A percentile compares a stretch with the other conserved stretches of the same genome.
Conservation (phyloP, 2,113 vertebrate species). For the Perccottus glenii region DNA sequence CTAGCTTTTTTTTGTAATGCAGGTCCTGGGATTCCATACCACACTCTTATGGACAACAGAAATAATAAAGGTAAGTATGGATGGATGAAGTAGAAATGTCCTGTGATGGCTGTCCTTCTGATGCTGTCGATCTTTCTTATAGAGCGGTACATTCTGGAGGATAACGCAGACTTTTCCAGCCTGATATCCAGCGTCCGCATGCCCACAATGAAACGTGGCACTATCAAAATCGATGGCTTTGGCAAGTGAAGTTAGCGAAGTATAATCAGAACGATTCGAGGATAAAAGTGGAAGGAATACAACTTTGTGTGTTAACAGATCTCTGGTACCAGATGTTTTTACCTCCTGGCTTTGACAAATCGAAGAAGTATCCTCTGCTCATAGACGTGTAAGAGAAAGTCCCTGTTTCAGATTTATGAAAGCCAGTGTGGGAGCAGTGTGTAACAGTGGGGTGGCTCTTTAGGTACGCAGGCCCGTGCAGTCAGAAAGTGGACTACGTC, state of each 20-base stretch:
- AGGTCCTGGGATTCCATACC: constrained; percentile 89
- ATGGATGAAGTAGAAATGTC: background rate
- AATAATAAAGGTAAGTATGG: constrained; percentile 46
- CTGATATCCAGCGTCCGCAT: constrained; percentile 83
- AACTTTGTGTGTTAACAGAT: constrained; percentile 72
- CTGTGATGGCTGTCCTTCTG: background rate
- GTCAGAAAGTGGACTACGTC: constrained; percentile 85
- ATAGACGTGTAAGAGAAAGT: constrained; percentile 89
- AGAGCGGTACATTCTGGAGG: constrained; percentile 84
- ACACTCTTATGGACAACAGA: constrained; percentile 64
- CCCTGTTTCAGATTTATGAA: background rate
- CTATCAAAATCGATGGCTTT: constrained; percentile 70
- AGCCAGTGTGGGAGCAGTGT: background rate
- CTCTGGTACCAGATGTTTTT: constrained; percentile 94
- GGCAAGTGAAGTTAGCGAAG: constrained; percentile 75
- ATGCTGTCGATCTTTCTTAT: constrained; percentile 34
- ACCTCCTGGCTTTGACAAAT: constrained; percentile 89
- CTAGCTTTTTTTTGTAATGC: constrained; percentile 21
- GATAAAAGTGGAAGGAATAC: background rate
- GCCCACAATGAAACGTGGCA: constrained; percentile 77
- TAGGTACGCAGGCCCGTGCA: constrained; percentile 95
- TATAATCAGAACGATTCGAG: background rate
- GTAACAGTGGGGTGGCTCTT: background rate
- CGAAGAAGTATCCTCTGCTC: constrained; percentile 93
- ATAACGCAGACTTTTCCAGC: constrained; percentile 79